A percentile compares a stretch with the other conserved stretches of the same genome.
phyloP scores from a whole-genome alignment of 2,888 invertebrate species.

The Cerceris rybyensis region DNA sequence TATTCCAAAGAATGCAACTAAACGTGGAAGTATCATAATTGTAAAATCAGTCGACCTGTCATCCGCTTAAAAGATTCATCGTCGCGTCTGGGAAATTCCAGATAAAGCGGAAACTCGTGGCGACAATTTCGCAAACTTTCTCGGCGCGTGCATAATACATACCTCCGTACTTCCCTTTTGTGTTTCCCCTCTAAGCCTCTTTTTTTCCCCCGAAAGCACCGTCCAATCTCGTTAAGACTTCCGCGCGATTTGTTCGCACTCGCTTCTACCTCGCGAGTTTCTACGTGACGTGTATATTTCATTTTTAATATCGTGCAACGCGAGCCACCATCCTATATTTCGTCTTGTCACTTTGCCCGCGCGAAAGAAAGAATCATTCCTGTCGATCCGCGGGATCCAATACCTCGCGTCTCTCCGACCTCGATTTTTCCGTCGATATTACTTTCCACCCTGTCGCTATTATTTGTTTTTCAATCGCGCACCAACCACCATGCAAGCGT shows the following conservation, averaged over 20 bases:
- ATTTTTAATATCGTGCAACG: constrained; percentile 54
- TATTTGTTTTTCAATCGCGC: not conserved
- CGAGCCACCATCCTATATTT: constrained; percentile 12
- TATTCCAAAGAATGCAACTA: too few species aligned
- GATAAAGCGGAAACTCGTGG: not conserved
- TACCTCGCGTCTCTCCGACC: not conserved
- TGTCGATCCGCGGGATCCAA: not conserved
- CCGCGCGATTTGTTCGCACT: constrained; percentile 54
- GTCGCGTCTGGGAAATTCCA: too few species aligned
- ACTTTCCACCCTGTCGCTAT: not conserved
- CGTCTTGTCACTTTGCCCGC: not conserved
- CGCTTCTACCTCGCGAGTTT: constrained; percentile 24
- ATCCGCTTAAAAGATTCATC: too few species aligned
- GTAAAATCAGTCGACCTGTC: too few species aligned
- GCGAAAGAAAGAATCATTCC: not conserved
- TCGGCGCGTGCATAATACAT: constrained; percentile 30
- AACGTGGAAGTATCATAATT: too few species aligned
- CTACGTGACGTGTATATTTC: constrained; percentile 48
- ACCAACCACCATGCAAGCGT: too few species aligned
- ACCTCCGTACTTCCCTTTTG: not conserved
- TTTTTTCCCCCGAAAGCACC: constrained; percentile 23
- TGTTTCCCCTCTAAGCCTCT: constrained; percentile 44
- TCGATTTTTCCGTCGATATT: not conserved
- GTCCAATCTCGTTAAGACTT: constrained; percentile 46
- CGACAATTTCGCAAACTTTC: constrained; percentile 11